phyloP scores from a whole-genome alignment of 2,113 vertebrate species.

The Epinephelus moara region DNA sequence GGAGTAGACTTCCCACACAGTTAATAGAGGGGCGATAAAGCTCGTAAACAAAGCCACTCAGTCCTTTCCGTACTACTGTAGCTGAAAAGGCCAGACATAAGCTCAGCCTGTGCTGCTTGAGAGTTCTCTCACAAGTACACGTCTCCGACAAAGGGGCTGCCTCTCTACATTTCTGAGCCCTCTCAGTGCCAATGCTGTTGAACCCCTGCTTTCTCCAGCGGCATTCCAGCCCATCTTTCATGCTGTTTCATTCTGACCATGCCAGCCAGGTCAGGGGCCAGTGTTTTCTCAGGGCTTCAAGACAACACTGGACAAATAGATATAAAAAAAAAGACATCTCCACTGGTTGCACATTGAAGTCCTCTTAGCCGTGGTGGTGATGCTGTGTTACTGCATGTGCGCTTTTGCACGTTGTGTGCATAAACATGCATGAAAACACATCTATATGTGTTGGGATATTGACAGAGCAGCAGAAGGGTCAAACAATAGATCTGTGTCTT shows the following conservation, averaged over 20 bases:
- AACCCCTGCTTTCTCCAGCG: slow-evolving; percentile 71
- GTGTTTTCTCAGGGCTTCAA: slow-evolving; percentile 79
- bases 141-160: slow-evolving; percentile 60
- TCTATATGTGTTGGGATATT: background rate
- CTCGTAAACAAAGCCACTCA: slow-evolving; percentile 58
- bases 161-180: slow-evolving; percentile 68
- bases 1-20: slow-evolving; percentile 70
- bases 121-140: slow-evolving; percentile 73
- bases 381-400: background rate
- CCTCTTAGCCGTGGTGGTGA: background rate
- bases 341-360: background rate
- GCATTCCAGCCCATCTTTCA: slow-evolving; percentile 80
- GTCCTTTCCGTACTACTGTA: slow-evolving; percentile 59
- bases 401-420: slow-evolving; percentile 8
- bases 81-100: slow-evolving; percentile 73
- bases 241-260: slow-evolving; percentile 73
- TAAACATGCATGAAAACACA: background rate
- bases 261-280: slow-evolving; percentile 79
- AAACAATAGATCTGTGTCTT: background rate
- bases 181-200: slow-evolving; percentile 64
- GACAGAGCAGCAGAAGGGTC: background rate
- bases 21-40: slow-evolving; percentile 72
- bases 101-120: slow-evolving; percentile 65
- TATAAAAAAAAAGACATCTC: slow-evolving; percentile 23
- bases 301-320: slow-evolving; percentile 49